Evolutionary conservation across 2,888 invertebrate species (phyloP).

Genomic region (Parapristionchus giblindavisi): DNA sequence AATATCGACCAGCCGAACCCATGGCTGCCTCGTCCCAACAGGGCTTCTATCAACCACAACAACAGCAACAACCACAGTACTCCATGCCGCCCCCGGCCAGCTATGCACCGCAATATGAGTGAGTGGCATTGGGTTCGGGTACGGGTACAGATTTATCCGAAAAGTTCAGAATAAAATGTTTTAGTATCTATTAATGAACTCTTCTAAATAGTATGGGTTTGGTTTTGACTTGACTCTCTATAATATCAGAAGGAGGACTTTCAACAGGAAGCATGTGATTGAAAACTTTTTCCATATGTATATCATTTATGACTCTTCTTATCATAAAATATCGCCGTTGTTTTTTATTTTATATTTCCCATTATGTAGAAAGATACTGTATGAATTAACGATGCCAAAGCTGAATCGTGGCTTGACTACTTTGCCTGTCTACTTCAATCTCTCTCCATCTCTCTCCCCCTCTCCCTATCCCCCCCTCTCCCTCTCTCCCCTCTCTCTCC

Average conservation of each 20-base stretch:
- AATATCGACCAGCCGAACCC: constrained; percentile 31
- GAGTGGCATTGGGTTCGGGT: neutral
- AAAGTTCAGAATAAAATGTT: too few species aligned
- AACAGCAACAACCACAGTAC: constrained; percentile 25
- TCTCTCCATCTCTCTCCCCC: constrained; percentile 1
- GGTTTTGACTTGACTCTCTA: too few species aligned
- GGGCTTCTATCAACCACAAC: neutral
- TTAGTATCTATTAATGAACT: neutral
- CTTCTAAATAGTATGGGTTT: too few species aligned
- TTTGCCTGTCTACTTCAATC: too few species aligned
- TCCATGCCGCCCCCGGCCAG: neutral
- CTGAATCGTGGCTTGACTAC: too few species aligned
- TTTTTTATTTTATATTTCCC: neutral
- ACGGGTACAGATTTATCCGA: too few species aligned
- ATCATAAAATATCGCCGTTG: neutral
- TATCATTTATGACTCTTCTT: too few species aligned
- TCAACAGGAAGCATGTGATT: too few species aligned
- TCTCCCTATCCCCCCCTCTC: neutral
- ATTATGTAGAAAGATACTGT: too few species aligned
- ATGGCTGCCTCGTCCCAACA: constrained; percentile 12
- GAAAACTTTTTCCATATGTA: too few species aligned
- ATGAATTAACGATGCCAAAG: too few species aligned
- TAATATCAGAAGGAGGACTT: too few species aligned
- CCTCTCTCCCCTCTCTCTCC: neutral
- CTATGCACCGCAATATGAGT: constrained; percentile 35